Evolutionary conservation across 2,888 invertebrate genomes (phyloP).

Genomic region (Drosophila lacicola): DNA sequence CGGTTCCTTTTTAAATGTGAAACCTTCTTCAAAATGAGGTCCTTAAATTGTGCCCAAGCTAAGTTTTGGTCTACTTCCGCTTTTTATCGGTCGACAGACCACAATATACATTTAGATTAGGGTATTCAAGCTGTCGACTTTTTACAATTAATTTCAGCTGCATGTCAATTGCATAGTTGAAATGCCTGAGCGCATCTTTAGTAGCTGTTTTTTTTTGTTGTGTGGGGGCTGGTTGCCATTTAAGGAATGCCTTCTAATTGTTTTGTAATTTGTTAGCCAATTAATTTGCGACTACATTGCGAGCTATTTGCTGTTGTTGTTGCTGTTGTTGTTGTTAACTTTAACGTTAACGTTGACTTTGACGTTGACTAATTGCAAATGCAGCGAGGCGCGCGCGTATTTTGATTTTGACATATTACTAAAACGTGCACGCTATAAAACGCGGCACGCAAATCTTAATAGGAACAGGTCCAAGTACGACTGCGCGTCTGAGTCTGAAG

Average conservation of each 20-base stretch:
- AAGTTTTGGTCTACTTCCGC: too few relatives aligned
- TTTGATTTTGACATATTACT: constrained; percentile 77
- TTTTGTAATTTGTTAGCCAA: constrained; percentile 79
- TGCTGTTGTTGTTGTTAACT: constrained; percentile 37
- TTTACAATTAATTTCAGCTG: neutral
- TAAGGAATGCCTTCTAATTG: constrained; percentile 76
- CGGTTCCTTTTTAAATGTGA: too few relatives aligned
- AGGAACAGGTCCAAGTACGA: constrained; percentile 57
- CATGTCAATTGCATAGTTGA: constrained; percentile 51
- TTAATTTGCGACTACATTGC: constrained; percentile 73
- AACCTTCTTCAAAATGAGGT: too few relatives aligned
- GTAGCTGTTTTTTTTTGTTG: constrained; percentile 31
- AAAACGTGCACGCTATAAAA: constrained; percentile 72
- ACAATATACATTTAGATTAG: constrained; percentile 1
- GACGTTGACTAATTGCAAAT: constrained; percentile 71
- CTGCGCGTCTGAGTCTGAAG: neutral
- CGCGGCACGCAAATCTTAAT: constrained; percentile 58
- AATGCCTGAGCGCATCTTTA: constrained; percentile 67
- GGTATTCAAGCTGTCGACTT: constrained; percentile 17
- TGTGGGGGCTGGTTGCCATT: constrained; percentile 55
- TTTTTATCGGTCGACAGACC: too few relatives aligned
- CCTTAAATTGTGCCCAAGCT: too few relatives aligned
- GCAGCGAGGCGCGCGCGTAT: constrained; percentile 56
- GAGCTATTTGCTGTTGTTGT: constrained; percentile 31
- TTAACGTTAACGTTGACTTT: constrained; percentile 32